phyloP scores from a whole-genome alignment of 2,888 invertebrate genomes.

The Ennomos fuscantarius region DNA sequence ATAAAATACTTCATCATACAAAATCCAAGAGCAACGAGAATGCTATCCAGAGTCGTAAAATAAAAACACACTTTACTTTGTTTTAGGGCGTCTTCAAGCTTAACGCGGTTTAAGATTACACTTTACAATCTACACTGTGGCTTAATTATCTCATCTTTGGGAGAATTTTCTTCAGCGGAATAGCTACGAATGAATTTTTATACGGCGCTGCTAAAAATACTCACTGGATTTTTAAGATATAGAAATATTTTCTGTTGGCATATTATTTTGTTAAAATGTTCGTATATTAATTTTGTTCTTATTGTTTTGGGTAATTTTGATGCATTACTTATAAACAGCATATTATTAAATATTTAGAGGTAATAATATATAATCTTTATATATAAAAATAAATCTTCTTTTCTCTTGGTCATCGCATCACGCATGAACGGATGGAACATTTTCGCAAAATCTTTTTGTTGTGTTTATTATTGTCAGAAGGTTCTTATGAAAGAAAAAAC shows the following conservation, averaged over 20 bases:
- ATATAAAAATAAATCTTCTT: no score
- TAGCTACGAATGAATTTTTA: constrained; percentile 38
- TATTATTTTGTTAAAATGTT: neutral
- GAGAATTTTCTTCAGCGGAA: constrained; percentile 39
- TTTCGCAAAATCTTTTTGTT: no score
- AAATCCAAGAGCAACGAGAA: constrained; percentile 13
- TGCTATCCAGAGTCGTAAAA: constrained; percentile 27
- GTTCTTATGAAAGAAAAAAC: no score
- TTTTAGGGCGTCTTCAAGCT: constrained; percentile 35
- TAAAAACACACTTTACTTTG: constrained; percentile 37
- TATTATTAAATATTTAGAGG: no score
- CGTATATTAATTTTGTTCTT: no score
- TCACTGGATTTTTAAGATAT: neutral
- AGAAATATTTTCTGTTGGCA: neutral
- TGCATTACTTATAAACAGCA: no score
- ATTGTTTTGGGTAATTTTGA: no score
- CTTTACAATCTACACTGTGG: constrained; percentile 28
- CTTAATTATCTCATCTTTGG: constrained; percentile 38
- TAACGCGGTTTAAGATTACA: constrained; percentile 38
- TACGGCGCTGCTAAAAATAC: constrained; percentile 28
- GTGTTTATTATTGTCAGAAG: no score
- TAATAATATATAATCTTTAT: no score
- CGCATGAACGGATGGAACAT: no score
- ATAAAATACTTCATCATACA: constrained; percentile 26
- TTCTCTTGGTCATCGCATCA: no score